Evolutionary conservation across 2,888 invertebrate genomes (phyloP), one percentile per base, ranked within the genome.

Genomic region (Spisula solida): DNA sequence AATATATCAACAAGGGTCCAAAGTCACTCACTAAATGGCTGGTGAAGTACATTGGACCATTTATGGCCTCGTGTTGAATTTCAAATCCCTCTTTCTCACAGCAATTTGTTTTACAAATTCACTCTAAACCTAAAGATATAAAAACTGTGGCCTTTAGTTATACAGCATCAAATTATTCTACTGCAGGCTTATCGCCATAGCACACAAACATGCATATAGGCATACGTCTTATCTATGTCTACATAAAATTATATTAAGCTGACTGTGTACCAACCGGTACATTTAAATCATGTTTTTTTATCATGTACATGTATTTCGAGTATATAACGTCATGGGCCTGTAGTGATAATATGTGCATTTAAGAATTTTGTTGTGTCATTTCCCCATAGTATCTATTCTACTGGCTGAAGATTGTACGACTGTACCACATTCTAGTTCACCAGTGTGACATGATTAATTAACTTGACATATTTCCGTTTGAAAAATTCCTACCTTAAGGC

Each of bases 401-500:
- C 2, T 34, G 75, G 75, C 16, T 75, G 31, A 12, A 31, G 75
- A 34, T 75, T 34, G 14, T 29, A n/a, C n/a, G n/a, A n/a, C n/a
- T 31, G 29, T 75, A 75, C 34, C 75, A 34, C 5, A 12, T 75
- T 75, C 20, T 20, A 6, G 12, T 75, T 18, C 75, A 75, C 75
- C 12, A 75, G 18, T 75, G 18, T 75, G 75, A 31, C 75, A 75
- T 34, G 75, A 75, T 75, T 75, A 75, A 75, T 75, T 29, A 31
- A 18, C 18, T 34, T 14, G 75, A 75, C 75, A 75, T 75, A 75
- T 75, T 75, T 75, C 34, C 5, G 14, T 16, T 75, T 75, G 75
- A 75, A 75, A 75, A 75, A 75, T 75, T 75, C 14, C 75, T 75
- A 75, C 75, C 75, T 60, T 60, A 8, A 25, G 51, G 51, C 51